These are phyloP conservation scores for Xyrauchen texanus DNA, from an alignment of 2,113 vertebrate genomes.

Conservation along the genomic window DNA sequence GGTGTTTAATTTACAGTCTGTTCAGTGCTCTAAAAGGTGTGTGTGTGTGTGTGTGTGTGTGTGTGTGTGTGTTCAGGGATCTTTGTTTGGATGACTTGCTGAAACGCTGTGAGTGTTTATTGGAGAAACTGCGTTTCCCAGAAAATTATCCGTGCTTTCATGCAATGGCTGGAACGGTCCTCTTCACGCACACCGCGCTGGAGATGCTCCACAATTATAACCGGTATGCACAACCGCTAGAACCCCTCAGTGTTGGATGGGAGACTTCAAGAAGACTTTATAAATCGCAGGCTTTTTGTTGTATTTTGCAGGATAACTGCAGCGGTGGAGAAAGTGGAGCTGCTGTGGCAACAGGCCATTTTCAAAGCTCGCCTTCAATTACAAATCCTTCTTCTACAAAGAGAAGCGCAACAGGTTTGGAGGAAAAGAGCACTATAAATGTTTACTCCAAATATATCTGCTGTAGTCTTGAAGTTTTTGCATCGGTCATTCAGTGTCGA, in stretches of 20 bases:
- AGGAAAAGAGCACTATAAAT: neutral
- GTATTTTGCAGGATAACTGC: conserved; percentile 64
- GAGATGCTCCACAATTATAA: conserved; percentile 74
- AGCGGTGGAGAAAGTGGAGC: conserved; percentile 73
- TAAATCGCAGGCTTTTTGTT: neutral
- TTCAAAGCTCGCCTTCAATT: conserved; percentile 65
- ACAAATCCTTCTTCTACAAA: conserved; percentile 62
- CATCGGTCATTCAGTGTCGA: too few relatives aligned
- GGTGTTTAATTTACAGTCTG: too few relatives aligned
- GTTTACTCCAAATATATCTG: neutral
- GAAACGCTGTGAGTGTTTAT: conserved; percentile 65
- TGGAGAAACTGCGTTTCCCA: conserved; percentile 71
- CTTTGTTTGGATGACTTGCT: conserved; percentile 73
- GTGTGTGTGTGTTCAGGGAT: conserved; percentile 57
- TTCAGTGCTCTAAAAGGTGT: too few relatives aligned
- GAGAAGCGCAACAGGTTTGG: conserved; percentile 65
- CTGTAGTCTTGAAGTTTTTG: too few relatives aligned
- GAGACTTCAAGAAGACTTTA: too few relatives aligned
- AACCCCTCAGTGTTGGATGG: too few relatives aligned
- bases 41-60: neutral
- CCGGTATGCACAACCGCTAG: conserved; percentile 62
- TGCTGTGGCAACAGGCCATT: conserved; percentile 72
- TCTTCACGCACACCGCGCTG: conserved; percentile 67
- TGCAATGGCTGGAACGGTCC: conserved; percentile 72
- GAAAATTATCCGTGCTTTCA: conserved; percentile 70